Evolutionary conservation across 2,113 vertebrate species (phyloP).

Genomic region (Canis aureus): DNA sequence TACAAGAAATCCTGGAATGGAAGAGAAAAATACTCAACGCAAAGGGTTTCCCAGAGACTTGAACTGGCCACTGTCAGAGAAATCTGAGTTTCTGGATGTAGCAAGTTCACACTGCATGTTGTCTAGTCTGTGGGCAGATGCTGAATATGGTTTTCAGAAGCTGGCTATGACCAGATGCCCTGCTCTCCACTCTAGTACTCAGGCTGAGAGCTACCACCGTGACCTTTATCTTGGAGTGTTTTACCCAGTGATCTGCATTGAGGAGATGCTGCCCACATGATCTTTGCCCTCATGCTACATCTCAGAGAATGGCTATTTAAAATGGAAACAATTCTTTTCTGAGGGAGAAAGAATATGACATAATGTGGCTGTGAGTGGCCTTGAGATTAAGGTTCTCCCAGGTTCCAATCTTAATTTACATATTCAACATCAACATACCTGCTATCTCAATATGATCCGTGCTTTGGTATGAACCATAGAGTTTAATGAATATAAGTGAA

Average conservation of each 20-base stretch:
- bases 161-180: neutral
- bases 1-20: accelerated
- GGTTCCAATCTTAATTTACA: accelerated
- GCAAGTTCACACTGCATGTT: accelerated
- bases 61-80: accelerated
- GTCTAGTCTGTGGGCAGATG: accelerated
- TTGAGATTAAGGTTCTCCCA: no score
- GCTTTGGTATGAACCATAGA: accelerated
- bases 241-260: neutral
- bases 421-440: neutral
- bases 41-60: neutral
- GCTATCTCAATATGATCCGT: no score
- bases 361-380: no score
- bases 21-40: neutral
- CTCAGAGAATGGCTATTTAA: neutral
- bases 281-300: neutral
- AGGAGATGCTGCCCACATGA: neutral
- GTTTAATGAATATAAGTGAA: no score
- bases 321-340: neutral
- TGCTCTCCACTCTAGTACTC: no score
- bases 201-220: no score
- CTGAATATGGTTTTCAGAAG: neutral
- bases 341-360: neutral
- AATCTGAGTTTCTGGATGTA: accelerated
- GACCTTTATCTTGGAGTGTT: neutral